phyloP scores from a whole-genome alignment of 2,797 vertebrate genomes.

The Enteromius fasciolatus region DNA sequence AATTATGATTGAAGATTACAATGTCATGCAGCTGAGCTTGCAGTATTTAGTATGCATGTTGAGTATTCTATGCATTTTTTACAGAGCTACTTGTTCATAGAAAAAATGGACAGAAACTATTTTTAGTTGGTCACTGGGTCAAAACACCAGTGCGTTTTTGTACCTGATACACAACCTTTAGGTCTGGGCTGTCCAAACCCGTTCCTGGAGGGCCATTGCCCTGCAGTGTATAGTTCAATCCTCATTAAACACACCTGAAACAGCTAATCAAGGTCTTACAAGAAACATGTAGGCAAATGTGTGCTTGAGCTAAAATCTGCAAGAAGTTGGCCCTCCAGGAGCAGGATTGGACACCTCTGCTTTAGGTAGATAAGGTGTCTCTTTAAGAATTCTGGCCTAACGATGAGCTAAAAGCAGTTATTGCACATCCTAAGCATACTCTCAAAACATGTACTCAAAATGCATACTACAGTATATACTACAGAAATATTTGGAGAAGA shows the following conservation, averaged over 20 bases:
- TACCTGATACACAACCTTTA: not conserved
- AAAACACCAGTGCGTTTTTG: not conserved
- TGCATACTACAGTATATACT: not conserved
- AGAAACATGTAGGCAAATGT: not conserved
- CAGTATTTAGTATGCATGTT: not conserved
- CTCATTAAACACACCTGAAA: not conserved
- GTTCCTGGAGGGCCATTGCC: not conserved
- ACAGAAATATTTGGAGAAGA: no score
- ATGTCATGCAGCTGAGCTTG: not conserved
- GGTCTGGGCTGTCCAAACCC: not conserved
- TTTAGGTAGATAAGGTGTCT: not conserved
- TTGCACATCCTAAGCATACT: not conserved
- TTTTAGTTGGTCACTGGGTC: not conserved
- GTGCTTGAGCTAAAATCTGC: not conserved
- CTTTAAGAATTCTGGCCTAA: not conserved
- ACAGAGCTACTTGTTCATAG: not conserved
- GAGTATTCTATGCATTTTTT: not conserved
- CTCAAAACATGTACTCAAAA: not conserved
- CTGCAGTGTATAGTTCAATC: not conserved
- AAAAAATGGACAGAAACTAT: not conserved
- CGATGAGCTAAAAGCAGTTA: not conserved
- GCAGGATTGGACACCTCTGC: not conserved
- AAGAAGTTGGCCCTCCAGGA: not conserved
- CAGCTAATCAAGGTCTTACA: not conserved
- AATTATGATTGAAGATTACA: not conserved